Evolutionary conservation across 2,888 invertebrate species (phyloP).

Genomic region (Phanerotoma sp.): DNA sequence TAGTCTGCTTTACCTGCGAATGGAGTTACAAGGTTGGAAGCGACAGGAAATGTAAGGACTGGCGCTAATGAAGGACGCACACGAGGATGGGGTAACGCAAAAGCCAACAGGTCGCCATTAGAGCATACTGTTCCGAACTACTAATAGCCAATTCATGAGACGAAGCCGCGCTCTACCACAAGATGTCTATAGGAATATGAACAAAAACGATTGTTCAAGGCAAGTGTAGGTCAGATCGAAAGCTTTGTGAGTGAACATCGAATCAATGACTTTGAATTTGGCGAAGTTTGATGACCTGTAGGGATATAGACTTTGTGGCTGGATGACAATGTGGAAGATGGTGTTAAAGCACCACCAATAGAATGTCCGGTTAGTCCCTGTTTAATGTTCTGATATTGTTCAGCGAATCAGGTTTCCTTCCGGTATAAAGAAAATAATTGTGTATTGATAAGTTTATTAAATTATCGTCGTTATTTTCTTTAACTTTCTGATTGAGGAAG

Average conservation of each 20-base stretch:
- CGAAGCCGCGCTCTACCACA: constrained; percentile 28
- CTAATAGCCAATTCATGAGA: constrained; percentile 61
- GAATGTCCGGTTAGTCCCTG: neutral
- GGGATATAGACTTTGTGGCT: neutral
- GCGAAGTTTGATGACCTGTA: constrained; percentile 16
- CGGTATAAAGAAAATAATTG: too few species aligned
- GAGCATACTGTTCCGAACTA: constrained; percentile 57
- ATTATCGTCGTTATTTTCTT: too few species aligned
- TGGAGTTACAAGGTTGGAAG: constrained; percentile 4
- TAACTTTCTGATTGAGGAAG: too few species aligned
- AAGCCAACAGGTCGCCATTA: constrained; percentile 58
- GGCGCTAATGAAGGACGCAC: constrained; percentile 46
- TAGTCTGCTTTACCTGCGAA: constrained; percentile 4
- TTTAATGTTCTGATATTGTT: constrained; percentile 18
- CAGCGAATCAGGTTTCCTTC: constrained; percentile 45
- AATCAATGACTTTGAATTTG: constrained; percentile 1
- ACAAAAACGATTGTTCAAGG: neutral
- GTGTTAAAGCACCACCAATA: neutral
- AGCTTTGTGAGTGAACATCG: neutral
- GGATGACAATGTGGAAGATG: neutral
- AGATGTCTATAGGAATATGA: neutral
- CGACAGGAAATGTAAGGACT: constrained; percentile 10
- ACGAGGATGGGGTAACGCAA: constrained; percentile 47
- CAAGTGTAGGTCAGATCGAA: neutral
- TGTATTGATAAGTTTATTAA: too few species aligned